Base-by-base conservation (phyloP, 1,140 invertebrate species). In the Rhyzopertha dominica region DNA sequence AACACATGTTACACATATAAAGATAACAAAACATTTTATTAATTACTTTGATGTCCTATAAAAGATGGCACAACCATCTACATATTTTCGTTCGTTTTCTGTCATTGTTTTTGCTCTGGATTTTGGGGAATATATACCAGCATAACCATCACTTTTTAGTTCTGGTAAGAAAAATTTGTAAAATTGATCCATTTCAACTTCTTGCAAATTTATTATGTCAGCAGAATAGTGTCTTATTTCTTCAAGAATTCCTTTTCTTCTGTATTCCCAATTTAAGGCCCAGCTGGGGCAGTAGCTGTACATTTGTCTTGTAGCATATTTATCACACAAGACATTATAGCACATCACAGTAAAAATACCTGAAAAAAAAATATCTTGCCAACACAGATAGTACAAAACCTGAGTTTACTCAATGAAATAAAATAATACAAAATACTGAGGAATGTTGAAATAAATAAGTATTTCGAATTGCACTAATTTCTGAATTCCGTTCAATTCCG, bases 41-140 rank as follows among this genome's bases (percentile, higher is more conserved):
- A 79, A 84, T 81, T 72, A 97, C 94, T 98, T 98, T 59, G 84
- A 82, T 59, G 83, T 86, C 70, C 88, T 77, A 72, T 84, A 99
- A 73, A 99, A 99, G 56, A 99, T 98, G 44, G 96, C 95, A 77
- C 96, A 99, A 46, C 97, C 97, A 71, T 99, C 97, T 5, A 99
- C 97, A 71, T 90, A 93, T 71, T 97, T 98, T 50, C 92, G 76
- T 60, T 99, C 96, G 52, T 85, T 84, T 63, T 98, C 94, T 1
- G 83, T 82, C 96, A 99, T 99, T 24, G 95, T 98, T 68, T 98
- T 96, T 2, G 96, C 95, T 50, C 97, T 78, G 1, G 95, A 98
- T 73, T 99, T 99, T 0, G 95, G 93, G 18, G 93, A 94, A 72
- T 98, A 99, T 46, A 99, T 97, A n/a, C 96, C 95, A 53, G 93